These are phyloP conservation scores for Setophaga coronata DNA, from an alignment of 2,113 vertebrate species.

Conservation along the genomic window DNA sequence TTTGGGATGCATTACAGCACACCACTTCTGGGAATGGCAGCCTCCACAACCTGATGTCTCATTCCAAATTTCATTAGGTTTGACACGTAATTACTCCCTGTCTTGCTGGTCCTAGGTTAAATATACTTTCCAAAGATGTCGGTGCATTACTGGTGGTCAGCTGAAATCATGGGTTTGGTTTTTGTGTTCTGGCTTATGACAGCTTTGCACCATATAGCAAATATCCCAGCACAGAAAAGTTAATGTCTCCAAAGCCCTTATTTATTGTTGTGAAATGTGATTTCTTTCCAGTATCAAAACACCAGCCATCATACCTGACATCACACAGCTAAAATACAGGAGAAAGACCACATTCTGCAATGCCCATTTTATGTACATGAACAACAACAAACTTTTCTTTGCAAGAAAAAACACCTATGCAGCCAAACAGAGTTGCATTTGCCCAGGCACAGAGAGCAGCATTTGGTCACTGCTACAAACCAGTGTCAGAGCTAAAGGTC, in stretches of 20 bases:
- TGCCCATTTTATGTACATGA: background rate
- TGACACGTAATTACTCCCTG: background rate
- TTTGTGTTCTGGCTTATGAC: background rate
- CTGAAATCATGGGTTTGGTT: background rate
- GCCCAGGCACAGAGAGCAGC: background rate
- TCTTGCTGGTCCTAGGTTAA: background rate
- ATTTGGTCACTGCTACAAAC: background rate
- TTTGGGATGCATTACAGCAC: background rate
- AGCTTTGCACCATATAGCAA: background rate
- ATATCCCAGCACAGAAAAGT: background rate
- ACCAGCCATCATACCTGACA: background rate
- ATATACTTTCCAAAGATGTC: background rate
- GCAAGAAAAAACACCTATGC: background rate
- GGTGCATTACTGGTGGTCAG: rapidly evolving
- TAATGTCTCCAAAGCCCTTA: rapidly evolving
- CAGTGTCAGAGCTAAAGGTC: background rate
- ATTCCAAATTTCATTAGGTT: background rate
- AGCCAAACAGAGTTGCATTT: background rate
- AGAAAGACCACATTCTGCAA: background rate
- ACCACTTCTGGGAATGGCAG: background rate
- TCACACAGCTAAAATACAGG: background rate
- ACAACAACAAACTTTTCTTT: background rate
- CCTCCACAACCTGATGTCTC: background rate
- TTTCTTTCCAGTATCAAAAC: background rate
- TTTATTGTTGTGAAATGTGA: background rate